Conservation (phyloP, 2,797 vertebrate species). For the Acanthornis magna region DNA sequence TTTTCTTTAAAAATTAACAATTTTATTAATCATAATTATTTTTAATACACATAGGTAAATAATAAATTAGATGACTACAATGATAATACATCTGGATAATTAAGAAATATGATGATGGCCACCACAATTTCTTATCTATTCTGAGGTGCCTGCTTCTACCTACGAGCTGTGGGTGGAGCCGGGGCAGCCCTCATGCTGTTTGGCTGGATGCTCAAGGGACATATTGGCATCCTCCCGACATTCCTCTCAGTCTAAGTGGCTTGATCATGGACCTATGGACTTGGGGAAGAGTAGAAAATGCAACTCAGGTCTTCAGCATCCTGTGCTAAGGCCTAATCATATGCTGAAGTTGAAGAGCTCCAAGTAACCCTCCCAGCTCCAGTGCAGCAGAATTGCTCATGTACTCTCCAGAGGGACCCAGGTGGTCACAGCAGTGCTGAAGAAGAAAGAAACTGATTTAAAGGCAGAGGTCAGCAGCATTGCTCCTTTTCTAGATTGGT, state of each 20-base stretch:
- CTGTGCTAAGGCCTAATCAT: not conserved
- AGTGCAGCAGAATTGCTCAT: not conserved
- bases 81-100: not conserved
- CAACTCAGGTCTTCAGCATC: not conserved
- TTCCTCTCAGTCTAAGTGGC: not conserved
- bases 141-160: not conserved
- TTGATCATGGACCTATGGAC: not conserved
- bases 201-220: not conserved
- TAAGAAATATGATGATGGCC: not conserved
- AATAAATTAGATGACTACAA: not conserved
- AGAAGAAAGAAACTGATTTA: not conserved
- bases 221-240: not conserved
- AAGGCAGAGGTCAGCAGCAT: not conserved
- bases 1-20: not conserved
- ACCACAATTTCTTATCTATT: not conserved
- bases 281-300: not conserved
- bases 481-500: not conserved
- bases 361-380: not conserved
- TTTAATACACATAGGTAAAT: not conserved
- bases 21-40: not conserved
- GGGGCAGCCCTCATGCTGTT: not conserved
- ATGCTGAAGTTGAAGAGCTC: not conserved
- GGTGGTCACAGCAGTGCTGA: not conserved
- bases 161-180: not conserved
- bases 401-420: conserved; percentile 35